Conservation (phyloP, 2,797 vertebrate genomes). For the Perodicticus potto region DNA sequence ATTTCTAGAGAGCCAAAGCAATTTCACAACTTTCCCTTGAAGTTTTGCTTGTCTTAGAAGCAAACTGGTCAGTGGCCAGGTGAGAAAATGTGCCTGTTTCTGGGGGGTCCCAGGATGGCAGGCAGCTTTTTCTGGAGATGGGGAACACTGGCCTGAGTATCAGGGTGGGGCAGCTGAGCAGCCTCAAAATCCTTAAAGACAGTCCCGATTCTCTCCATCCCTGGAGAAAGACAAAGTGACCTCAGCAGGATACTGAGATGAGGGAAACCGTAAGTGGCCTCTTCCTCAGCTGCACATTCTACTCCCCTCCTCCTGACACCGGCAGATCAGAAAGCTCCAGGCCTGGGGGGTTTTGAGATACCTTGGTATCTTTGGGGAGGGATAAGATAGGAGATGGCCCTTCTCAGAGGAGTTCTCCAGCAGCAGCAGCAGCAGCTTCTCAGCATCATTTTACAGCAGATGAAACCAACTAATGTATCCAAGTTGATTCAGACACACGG, state of each 20-base stretch:
- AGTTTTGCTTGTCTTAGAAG: neutral
- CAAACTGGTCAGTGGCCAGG: neutral
- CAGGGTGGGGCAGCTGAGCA: accelerated
- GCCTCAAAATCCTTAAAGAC: neutral
- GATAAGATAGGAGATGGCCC: neutral
- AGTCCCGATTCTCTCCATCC: neutral
- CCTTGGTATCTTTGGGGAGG: neutral
- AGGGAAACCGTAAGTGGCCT: neutral
- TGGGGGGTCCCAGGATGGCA: neutral
- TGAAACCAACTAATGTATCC: neutral
- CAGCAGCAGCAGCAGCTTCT: neutral
- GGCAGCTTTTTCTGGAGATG: neutral
- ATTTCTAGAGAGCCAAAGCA: neutral
- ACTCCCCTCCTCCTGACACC: neutral
- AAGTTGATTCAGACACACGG: neutral
- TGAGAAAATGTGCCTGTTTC: neutral
- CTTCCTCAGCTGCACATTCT: neutral
- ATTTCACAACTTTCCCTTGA: neutral
- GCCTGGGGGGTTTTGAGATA: neutral
- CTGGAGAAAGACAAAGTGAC: neutral
- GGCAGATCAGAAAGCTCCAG: neutral
- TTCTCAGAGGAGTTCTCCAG: no score
- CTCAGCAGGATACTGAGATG: neutral
- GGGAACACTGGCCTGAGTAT: neutral
- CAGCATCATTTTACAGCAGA: accelerated